Percentiles rank a stretch among this genome's conserved stretches.
These are phyloP conservation scores for Heteromurus nitidus DNA, from an alignment of 2,888 invertebrate species.

Conservation along the genomic window DNA sequence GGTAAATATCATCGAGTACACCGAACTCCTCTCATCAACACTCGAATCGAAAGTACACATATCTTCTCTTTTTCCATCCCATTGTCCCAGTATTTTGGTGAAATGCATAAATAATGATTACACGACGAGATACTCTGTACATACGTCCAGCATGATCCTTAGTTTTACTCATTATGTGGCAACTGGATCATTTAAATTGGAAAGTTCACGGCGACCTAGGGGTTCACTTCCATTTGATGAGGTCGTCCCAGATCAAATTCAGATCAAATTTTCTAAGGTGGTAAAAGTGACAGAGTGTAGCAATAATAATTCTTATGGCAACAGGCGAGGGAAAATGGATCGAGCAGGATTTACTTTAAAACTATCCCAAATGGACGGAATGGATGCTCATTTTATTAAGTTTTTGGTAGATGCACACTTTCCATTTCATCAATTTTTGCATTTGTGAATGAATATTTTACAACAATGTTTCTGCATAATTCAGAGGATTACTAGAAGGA, in stretches of 20 bases:
- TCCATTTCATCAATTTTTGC: not conserved
- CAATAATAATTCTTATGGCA: constrained; percentile 6
- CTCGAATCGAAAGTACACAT: too few species aligned
- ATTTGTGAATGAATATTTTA: too few species aligned
- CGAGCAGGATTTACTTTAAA: not conserved
- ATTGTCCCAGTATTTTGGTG: constrained; percentile 2
- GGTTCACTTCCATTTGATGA: not conserved
- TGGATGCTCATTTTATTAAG: not conserved
- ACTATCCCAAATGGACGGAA: not conserved
- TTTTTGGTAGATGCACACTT: not conserved
- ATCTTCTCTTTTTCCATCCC: not conserved
- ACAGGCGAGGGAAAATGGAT: not conserved
- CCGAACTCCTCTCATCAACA: too few species aligned
- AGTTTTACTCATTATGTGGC: constrained; percentile 30
- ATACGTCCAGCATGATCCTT: constrained; percentile 24
- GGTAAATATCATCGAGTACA: too few species aligned
- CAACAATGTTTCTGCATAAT: too few species aligned
- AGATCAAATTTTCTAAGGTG: not conserved
- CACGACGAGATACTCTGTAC: constrained; percentile 48
- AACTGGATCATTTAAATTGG: constrained; percentile 38
- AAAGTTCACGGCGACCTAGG: constrained; percentile 19
- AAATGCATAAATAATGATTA: constrained; percentile 58
- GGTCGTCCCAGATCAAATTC: not conserved
- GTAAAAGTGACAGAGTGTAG: not conserved
- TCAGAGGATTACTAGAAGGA: too few species aligned